Evolutionary conservation across 2,113 vertebrate species (phyloP), one percentile per base, ranked within the genome.

Genomic region (Zootoca vivipara): DNA sequence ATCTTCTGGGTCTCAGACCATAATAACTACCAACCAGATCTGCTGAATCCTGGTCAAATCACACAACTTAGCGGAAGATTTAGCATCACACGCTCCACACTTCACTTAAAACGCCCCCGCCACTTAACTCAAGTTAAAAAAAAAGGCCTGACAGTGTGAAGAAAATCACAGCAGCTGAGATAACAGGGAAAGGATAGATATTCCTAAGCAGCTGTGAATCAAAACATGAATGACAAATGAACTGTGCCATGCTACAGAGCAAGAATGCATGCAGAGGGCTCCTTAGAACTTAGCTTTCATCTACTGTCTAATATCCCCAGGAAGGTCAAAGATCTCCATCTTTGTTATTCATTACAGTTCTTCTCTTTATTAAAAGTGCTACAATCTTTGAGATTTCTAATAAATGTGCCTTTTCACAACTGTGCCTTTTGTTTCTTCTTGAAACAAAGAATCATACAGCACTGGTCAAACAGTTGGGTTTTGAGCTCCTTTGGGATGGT

Each of bases 381-480:
- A 26, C 3, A 91, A 69, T 89, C 7, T 88, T 87, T 58, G 13
- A 18, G 85, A 85, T 1, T 1, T 26, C 62, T 77, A 89, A 75
- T 46, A 89, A 12, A 78, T 0, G 15, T 26, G 10, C 0, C 86
- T 83, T 89, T 89, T 91, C 69, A 33, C 9, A 87, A 64, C 67
- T 69, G 62, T 70, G 75, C 56, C 46, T 69, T 82, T 67, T 86
- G 7, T 81, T 87, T 92, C 46, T 91, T 70, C 73, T 5, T 67
- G 40, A 52, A 52, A 91, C 91, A 87, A 22, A 75, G 58, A 94
- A 87, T 96, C 92, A 93, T 35, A 91, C 75, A 64, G 16, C 12
- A 7, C 52, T 69, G 88, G 88, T 89, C 90, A 74, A 94, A 92
- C 93, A 96, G 94, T 95, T 94, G 93, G 93, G 89, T 95, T 94